Evolutionary conservation across 2,888 invertebrate genomes (phyloP), one percentile per base, ranked within the genome.

Genomic region (Epinotia bilunana): DNA sequence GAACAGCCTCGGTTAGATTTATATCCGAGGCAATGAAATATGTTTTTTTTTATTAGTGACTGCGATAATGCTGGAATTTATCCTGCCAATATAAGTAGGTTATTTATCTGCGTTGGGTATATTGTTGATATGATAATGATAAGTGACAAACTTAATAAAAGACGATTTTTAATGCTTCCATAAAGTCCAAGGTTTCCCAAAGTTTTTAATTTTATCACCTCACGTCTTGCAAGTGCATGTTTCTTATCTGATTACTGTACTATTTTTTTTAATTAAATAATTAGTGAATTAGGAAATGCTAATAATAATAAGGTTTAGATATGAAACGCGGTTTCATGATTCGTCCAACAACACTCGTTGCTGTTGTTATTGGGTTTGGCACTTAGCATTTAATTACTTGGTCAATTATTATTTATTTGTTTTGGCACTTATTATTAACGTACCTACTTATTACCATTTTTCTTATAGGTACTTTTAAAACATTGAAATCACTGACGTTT

Each of bases 1-100:
- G 76, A 82, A 83, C 81, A 73, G 72, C 76, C 69, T 76, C 76
- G 77, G 77, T 33, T 71, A 71, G 64, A 39, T 64, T 12, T n/a
- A 55, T 28, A 33, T 60, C 70, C 64, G 74, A 11, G 46, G 60
- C 39, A 23, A 58, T 49, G 23, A 13, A 53, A 70, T 39, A 39
- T 57, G 20, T 62, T 53, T 63, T 4, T 63, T 62, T 60, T 12
- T 16, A 12, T 18, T 68, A 68, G 61, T 73, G 33, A 67, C 43
- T 55, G 68, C 46, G 53, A 23, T 28, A 18, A 58, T 68, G 74
- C 62, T 75, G 73, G 70, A 74, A 80, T 79, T 78, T 72, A 78
- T 61, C 76, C 77, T 78, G 78, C 76, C 78, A 77, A 73, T 49
- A 55, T 23, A 16, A 55, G 23, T 58, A 74, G 39, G 33, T 74